Percentiles rank a stretch among this genome's conserved stretches.
Conservation (phyloP, 2,797 vertebrate genomes). For the Sebastes miniatus region DNA sequence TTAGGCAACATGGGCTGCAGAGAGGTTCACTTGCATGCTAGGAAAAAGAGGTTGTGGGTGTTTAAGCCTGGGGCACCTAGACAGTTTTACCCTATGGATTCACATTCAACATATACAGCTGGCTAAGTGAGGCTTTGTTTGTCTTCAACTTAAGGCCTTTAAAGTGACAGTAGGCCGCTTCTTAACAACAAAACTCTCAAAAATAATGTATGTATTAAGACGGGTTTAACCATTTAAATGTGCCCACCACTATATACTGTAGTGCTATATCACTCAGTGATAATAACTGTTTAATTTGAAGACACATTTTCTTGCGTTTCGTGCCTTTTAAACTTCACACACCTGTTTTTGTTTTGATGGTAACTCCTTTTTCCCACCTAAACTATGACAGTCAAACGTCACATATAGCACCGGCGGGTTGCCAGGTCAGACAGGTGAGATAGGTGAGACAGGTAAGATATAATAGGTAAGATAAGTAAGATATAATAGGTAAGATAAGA, state of each 20-base stretch:
- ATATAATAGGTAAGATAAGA: too few species aligned
- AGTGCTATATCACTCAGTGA: neutral
- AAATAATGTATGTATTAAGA: neutral
- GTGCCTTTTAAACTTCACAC: neutral
- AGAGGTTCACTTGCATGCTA: neutral
- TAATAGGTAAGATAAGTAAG: too few species aligned
- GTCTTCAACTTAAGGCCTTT: neutral
- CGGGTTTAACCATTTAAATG: neutral
- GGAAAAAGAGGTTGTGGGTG: constrained; percentile 32
- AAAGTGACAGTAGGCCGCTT: neutral
- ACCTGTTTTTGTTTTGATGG: neutral
- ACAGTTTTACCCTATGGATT: too few species aligned
- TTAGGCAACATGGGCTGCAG: neutral
- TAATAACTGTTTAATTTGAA: neutral
- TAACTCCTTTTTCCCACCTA: neutral
- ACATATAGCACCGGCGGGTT: neutral
- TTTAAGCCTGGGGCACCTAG: neutral
- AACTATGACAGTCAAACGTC: neutral
- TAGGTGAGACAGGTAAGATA: too few species aligned
- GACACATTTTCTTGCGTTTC: neutral
- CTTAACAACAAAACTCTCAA: neutral
- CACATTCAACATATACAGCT: neutral
- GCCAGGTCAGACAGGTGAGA: neutral
- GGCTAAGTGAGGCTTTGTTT: neutral
- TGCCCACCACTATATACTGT: neutral